Evolutionary conservation across 2,113 vertebrate genomes (phyloP), one percentile per base, ranked within the genome.

Genomic region (Clarias macrocephalus): DNA sequence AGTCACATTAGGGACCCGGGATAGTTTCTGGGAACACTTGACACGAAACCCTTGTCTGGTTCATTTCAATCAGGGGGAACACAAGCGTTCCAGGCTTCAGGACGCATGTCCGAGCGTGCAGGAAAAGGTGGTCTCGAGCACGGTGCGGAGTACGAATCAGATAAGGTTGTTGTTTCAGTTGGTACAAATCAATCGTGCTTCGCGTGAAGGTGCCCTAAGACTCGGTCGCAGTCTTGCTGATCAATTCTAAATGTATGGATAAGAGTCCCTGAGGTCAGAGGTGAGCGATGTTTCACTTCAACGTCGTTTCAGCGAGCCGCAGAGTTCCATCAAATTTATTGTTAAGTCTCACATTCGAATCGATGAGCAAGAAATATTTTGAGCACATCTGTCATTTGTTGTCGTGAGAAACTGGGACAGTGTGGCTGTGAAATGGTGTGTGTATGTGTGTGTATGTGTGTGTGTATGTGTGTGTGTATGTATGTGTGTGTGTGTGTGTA

Each of bases 191-290:
- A 48, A 48, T 48, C 48, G 5, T 48, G 48, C 48, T 48, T 48
- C 0, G 7, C 7, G 48, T 48, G 48, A 48, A 48, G 48, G 48
- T 48, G 48, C 7, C 48, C 48, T 48, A 48, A 23, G 57, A 37
- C 79, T 62, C 23, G 3, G 13, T 81, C 56, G 1, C 15, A 4
- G 28, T 60, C 79, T 37, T 7, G 79, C 11, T 81, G 79, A 81
- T 81, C 57, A 19, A 81, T 81, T 81, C 77, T 62, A 57, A 81
- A 81, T 37, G 79, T 62, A 23, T 6, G 19, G 5, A 37, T 81
- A 37, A 81, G 19, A 62, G 79, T 81, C 57, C 23, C 16, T 33
- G 79, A 62, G 79, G 79, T 81, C 79, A 2, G 57, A 81, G 79
- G 30, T 33, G 77, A 80, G 56, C 77, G 54, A 80, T 80, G 77